Percentiles rank a stretch among this genome's conserved stretches.
Conservation (phyloP, 2,797 vertebrate genomes). For the Somateria mollissima region DNA sequence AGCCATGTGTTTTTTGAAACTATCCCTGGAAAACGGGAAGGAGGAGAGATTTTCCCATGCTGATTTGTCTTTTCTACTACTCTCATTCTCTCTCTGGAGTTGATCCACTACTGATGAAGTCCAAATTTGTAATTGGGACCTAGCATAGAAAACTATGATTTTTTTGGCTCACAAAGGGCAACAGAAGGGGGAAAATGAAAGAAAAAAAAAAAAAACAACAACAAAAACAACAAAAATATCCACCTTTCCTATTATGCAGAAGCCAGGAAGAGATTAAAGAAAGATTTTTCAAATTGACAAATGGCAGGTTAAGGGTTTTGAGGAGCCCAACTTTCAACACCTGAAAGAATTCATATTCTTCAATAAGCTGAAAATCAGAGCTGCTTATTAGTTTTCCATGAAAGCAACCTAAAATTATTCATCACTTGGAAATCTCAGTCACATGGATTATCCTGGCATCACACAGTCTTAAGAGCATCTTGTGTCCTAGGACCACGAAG, state of each 20-base stretch:
- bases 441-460: not conserved
- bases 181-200: not conserved
- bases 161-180: not conserved
- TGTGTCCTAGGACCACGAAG: not conserved
- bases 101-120: slow-evolving; percentile 29
- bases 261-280: not conserved
- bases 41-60: slow-evolving; percentile 48
- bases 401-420: not conserved
- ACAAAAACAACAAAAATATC: not conserved
- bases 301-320: not conserved
- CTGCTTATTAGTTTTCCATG: not conserved
- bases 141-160: not conserved
- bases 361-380: not conserved
- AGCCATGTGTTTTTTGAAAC: slow-evolving; percentile 40
- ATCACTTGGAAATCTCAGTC: not conserved
- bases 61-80: slow-evolving; percentile 28
- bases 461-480: not conserved
- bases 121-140: slow-evolving; percentile 25
- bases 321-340: not conserved
- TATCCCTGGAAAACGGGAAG: slow-evolving; percentile 16
- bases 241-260: not conserved
- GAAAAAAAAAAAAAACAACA: rapidly evolving
- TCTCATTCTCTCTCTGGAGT: slow-evolving; percentile 27
- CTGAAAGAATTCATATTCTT: not conserved
- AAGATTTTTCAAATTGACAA: not conserved